Evolutionary conservation across 2,113 vertebrate genomes (phyloP), one percentile per base, ranked within the genome.

Genomic region (Tachuris rubrigastra): DNA sequence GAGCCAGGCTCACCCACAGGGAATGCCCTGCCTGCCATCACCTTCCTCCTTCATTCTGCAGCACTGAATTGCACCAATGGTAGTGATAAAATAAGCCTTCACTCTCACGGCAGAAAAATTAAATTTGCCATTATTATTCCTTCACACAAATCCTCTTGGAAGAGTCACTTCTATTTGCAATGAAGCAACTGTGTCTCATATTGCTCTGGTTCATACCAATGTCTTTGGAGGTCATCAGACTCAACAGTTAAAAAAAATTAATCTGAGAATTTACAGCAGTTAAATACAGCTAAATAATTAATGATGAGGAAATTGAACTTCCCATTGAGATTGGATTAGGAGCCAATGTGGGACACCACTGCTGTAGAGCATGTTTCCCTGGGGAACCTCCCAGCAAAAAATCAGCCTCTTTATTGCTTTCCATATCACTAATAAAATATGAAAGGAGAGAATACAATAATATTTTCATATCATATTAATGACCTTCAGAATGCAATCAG

Each of bases 231-330:
- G 95, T 97, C 93, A 95, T 94, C 96, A 95, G 73, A 85, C 80
- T 66, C 69, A 87, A 94, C 69, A 91, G 94, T 95, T 90, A 95
- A 96, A 94, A 93, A n/a, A 96, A 93, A 96, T 85, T 96, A 96
- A 95, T 79, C 92, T 96, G 90, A 95, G 90, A 95, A 95, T 96
- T 97, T 96, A 90, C 66, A 82, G 93, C 62, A 56, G 96, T 97
- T 97, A 97, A 97, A 89, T 92, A 97, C 92, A 95, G 95, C 79
- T 97, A 96, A 97, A 97, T 97, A 96, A 97, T 96, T 97, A 97
- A 97, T 94, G 95, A 96, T 66, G 96, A 94, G 87, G 88, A 97
- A 96, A 97, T 97, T 95, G 96, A 97, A 94, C 96, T 96, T 93
- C 95, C 96, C 93, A 1, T 93, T 79, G 93, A 97, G 95, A 91